Percentiles rank a stretch among this genome's conserved stretches.
Evolutionary conservation across 2,888 invertebrate species (phyloP).

Genomic region (Tiliacea citrago): DNA sequence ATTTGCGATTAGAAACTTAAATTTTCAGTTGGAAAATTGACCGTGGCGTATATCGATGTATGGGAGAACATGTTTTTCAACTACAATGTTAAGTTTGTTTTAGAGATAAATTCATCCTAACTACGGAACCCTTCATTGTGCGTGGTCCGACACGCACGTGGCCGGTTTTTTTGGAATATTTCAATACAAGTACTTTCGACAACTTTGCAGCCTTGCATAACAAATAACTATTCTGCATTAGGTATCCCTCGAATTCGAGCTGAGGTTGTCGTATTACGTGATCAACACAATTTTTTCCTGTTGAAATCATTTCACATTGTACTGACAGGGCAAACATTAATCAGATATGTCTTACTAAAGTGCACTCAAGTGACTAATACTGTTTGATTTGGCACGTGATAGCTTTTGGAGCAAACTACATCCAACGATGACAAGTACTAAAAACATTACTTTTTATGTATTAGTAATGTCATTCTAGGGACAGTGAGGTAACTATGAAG

Average conservation of each 20-base stretch:
- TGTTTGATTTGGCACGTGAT: slow-evolving; percentile 59
- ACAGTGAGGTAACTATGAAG: not conserved
- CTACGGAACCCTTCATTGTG: too few species aligned
- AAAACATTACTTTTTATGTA: slow-evolving; percentile 9
- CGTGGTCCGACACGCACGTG: too few species aligned
- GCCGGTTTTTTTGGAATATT: too few species aligned
- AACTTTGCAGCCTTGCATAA: too few species aligned
- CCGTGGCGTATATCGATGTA: too few species aligned
- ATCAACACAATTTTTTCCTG: slow-evolving; percentile 36
- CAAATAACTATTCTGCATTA: slow-evolving; percentile 22
- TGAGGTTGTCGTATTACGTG: slow-evolving; percentile 26
- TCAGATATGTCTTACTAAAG: slow-evolving; percentile 62
- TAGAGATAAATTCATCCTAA: too few species aligned
- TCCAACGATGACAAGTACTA: slow-evolving; percentile 23
- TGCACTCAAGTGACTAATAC: slow-evolving; percentile 65
- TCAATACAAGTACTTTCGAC: too few species aligned
- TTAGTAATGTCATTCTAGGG: not conserved
- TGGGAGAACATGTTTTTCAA: too few species aligned
- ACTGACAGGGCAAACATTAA: slow-evolving; percentile 55
- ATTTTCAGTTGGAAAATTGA: too few species aligned
- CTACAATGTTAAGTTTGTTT: too few species aligned
- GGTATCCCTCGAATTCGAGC: not conserved
- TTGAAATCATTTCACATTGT: slow-evolving; percentile 47
- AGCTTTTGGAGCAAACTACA: slow-evolving; percentile 45
- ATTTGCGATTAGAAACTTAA: too few species aligned